These are phyloP conservation scores for Haplotaxodon microlepis DNA, from an alignment of 2,113 vertebrate species.

Conservation along the genomic window DNA sequence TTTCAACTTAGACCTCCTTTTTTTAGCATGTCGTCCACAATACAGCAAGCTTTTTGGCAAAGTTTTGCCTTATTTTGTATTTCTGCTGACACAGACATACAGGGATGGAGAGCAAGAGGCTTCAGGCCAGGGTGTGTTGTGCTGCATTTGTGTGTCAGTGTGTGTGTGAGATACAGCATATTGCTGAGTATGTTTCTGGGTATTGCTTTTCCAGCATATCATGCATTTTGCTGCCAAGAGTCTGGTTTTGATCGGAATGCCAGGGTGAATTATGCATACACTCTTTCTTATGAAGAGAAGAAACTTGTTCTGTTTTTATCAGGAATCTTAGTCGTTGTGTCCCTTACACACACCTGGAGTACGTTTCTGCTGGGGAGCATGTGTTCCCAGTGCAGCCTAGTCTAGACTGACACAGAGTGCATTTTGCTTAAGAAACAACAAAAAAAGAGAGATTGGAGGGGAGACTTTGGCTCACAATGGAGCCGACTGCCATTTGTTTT, in stretches of 20 bases:
- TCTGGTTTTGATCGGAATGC: constrained; percentile 32
- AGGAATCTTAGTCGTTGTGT: neutral
- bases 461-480: neutral
- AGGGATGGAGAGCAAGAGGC: neutral
- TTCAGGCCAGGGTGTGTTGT: constrained; percentile 13
- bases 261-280: constrained; percentile 40
- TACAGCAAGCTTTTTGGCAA: neutral
- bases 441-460: neutral
- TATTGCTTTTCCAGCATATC: constrained; percentile 36
- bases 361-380: neutral
- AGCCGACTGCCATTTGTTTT: constrained; percentile 38
- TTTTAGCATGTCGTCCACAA: neutral
- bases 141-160: neutral
- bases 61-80: neutral
- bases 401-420: neutral
- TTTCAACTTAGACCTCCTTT: neutral
- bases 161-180: constrained; percentile 1
- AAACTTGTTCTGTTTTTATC: neutral
- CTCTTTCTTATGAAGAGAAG: neutral
- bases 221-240: constrained; percentile 43
- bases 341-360: neutral
- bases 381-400: neutral
- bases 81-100: constrained; percentile 46
- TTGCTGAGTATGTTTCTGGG: constrained; percentile 40
- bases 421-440: neutral